Conservation (phyloP, 2,888 invertebrate species). For the Cosmia pyralina region DNA sequence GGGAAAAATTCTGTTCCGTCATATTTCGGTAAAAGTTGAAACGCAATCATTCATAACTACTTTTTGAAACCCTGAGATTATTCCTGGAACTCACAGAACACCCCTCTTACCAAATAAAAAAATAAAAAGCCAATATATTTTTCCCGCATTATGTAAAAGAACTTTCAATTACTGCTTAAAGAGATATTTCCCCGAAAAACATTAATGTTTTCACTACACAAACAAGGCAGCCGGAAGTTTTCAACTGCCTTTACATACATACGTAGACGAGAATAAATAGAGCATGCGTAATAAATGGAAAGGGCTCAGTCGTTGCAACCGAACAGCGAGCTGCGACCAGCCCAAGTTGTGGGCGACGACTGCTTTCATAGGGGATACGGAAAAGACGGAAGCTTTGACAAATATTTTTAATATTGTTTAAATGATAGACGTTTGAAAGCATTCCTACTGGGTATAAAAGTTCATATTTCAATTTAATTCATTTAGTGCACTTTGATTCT, state of each 20-base stretch:
- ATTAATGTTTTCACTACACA: slow-evolving; percentile 52
- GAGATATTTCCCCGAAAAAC: slow-evolving; percentile 17
- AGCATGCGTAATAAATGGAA: slow-evolving; percentile 74
- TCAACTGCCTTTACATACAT: slow-evolving; percentile 53
- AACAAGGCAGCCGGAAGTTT: slow-evolving; percentile 51
- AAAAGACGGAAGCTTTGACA: neutral
- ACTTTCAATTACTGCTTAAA: slow-evolving; percentile 6
- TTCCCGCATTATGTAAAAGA: slow-evolving; percentile 16
- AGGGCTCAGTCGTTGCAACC: slow-evolving; percentile 56
- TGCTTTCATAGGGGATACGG: neutral
- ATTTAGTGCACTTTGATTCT: neutral
- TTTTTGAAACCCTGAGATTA: neutral
- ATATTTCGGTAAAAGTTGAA: neutral
- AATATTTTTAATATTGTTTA: slow-evolving; percentile 2
- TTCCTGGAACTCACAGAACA: neutral
- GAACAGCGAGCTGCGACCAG: neutral
- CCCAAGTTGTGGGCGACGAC: slow-evolving; percentile 29
- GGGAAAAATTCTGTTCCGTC: neutral
- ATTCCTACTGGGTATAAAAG: neutral
- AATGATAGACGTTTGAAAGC: neutral
- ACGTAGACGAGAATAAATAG: slow-evolving; percentile 71
- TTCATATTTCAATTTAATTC: neutral
- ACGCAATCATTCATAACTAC: neutral
- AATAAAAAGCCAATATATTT: neutral
- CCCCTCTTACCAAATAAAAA: neutral